Evolutionary conservation across 2,888 invertebrate genomes (phyloP).

Genomic region (Sarcophaga subvicina): DNA sequence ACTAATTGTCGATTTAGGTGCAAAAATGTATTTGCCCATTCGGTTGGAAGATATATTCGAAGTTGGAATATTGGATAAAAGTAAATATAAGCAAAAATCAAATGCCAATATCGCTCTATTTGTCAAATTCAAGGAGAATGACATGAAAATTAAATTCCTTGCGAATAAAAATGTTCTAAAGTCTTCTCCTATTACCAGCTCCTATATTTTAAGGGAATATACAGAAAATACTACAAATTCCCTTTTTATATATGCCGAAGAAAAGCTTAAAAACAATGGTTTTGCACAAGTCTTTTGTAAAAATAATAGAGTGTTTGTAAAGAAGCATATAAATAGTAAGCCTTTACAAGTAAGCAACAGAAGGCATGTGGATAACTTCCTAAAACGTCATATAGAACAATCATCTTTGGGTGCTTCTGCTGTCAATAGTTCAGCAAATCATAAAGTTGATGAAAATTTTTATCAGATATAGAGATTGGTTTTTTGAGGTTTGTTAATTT

Average conservation of each 20-base stretch:
- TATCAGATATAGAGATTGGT: not conserved
- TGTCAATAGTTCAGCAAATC: not conserved
- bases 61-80: slow-evolving; percentile 10
- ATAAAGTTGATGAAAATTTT: slow-evolving; percentile 1
- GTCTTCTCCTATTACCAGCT: not conserved
- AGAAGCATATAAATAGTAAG: not conserved
- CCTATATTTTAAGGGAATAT: slow-evolving; percentile 15
- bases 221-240: slow-evolving; percentile 6
- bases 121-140: slow-evolving; percentile 48
- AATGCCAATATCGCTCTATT: slow-evolving; percentile 15
- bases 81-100: not conserved
- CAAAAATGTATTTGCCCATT: slow-evolving; percentile 21
- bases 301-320: slow-evolving; percentile 57
- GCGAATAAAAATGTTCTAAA: slow-evolving; percentile 25
- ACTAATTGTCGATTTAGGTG: slow-evolving; percentile 23
- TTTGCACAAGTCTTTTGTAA: slow-evolving; percentile 39
- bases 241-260: slow-evolving; percentile 54
- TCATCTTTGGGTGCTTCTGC: too few species aligned
- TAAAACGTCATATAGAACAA: not conserved
- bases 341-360: slow-evolving; percentile 27
- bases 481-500: not conserved
- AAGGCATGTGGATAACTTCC: slow-evolving; percentile 45
- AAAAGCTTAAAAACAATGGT: slow-evolving; percentile 38
- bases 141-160: slow-evolving; percentile 56
- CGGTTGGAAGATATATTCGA: slow-evolving; percentile 16